Base-by-base conservation (phyloP, 2,888 invertebrate genomes). In the Mimachlamys varia region DNA sequence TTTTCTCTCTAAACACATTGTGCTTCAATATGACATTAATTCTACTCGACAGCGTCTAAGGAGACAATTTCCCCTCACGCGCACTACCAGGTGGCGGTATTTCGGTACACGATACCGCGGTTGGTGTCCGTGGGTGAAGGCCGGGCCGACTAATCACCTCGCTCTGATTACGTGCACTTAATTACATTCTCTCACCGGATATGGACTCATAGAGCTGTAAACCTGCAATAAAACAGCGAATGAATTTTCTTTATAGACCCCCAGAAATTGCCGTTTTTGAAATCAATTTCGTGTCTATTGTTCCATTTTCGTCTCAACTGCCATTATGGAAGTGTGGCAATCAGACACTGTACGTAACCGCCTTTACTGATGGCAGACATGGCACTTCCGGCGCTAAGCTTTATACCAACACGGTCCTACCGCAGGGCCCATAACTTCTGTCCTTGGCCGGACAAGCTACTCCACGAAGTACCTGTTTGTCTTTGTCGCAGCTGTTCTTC, bases 191-290 rank as follows among this genome's bases (percentile, higher is more conserved):
- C 33, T 33, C 33, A 22, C 76, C 76, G 76, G 76, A 76, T 76
- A 76, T 33, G 76, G 33, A 76, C 33, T 27, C 76, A 76, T 76
- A 33, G 33, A 0, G 33, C 12, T 76, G 76, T 76, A 33, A 76
- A 76, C 27, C 10, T 76, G 76, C 12, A 76, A 33, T 76, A 76
- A 76, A 76, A 27, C 76, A 27, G 33, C 27, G 76, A 76, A 76
- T 76, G 76, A 76, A 76, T 76, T 27, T 76, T 76, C 76, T 76
- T 76, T 76, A 76, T 76, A 76, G 76, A 76, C 76, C 27, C 76
- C 76, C 33, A 27, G 76, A 76, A 76, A 76, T 76, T 76, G 76
- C 33, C 76, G 76, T 76, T 76, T 76, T 76, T 76, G 33, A 33
- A 76, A 76, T 76, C 76, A 76, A 76, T 76, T 76, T 76, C 33